phyloP scores from a whole-genome alignment of 2,888 invertebrate species.

The Pecten maximus region DNA sequence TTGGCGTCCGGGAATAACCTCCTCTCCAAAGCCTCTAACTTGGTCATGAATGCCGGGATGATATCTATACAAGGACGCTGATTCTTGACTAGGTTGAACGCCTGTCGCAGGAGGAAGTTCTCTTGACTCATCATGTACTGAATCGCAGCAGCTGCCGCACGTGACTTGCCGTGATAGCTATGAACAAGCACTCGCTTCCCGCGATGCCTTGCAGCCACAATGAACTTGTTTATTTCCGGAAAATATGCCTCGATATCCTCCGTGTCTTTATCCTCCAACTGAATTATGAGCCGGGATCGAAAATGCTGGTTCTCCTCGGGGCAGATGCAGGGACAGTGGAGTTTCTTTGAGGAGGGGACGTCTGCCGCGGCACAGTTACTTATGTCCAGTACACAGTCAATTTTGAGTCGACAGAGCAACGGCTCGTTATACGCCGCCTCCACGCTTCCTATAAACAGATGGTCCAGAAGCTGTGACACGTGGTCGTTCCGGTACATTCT shows the following conservation, averaged over 20 bases:
- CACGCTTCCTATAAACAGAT: slow-evolving; percentile 82
- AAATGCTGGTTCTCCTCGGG: slow-evolving; percentile 70
- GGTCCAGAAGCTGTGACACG: slow-evolving; percentile 72
- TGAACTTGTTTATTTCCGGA: slow-evolving; percentile 77
- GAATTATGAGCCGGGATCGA: slow-evolving; percentile 85
- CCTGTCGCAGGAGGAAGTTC: slow-evolving; percentile 69
- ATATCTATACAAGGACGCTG: slow-evolving; percentile 70
- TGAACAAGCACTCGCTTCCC: slow-evolving; percentile 74
- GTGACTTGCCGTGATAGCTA: slow-evolving; percentile 75
- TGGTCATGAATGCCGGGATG: slow-evolving; percentile 70
- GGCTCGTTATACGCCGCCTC: slow-evolving; percentile 82
- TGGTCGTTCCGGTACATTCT: slow-evolving; percentile 65
- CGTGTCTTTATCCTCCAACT: slow-evolving; percentile 86
- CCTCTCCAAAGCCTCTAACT: slow-evolving; percentile 68
- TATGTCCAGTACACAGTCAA: slow-evolving; percentile 83
- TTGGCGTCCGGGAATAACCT: slow-evolving; percentile 67
- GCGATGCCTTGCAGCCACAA: slow-evolving; percentile 74
- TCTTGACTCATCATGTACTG: slow-evolving; percentile 77
- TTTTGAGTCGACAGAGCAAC: slow-evolving; percentile 82
- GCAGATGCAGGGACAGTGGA: slow-evolving; percentile 76
- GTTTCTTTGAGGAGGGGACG: slow-evolving; percentile 66
- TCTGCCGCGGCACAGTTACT: slow-evolving; percentile 72
- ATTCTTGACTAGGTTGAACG: slow-evolving; percentile 72
- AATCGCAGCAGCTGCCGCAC: slow-evolving; percentile 73
- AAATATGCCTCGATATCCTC: slow-evolving; percentile 78